Base-by-base conservation (phyloP, 2,888 invertebrate genomes). In the Desoria tigrina region DNA sequence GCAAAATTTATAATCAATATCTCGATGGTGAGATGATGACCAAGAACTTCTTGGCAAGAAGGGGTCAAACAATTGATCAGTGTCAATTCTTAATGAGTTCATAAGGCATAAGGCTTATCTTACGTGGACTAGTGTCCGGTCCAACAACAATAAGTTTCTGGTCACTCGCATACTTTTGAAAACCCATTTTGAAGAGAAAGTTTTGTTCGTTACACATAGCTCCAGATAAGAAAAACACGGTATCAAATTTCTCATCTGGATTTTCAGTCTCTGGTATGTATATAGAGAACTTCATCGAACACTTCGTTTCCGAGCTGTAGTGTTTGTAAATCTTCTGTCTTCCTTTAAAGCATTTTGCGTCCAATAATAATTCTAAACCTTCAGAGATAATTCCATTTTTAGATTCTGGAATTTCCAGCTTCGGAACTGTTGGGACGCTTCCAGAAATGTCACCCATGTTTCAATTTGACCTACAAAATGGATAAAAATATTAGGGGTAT, bases 171-270 rank as follows among this genome's bases (percentile, higher is more conserved):
- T 88, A 88, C 82, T 86, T 86, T 83, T 99, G 98, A 68, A 91
- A 90, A n/a, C 96, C 97, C 54, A 94, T 87, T 82, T 99, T 99
- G 56, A 90, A 87, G 68, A 95, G 88, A 78, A 97, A 96, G 82
- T 99, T 98, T 77, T 92, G 89, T 80, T 98, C 97, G 18, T 87
- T 92, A 80, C 98, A 98, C 0, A 90, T 90, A 27, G 98, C 83
- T 1, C 97, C 94, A 39, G 95, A 94, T 0, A 97, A 83, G 85
- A 89, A 96, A 79, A 92, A 95, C 14, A 97, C 83, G 0, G 51
- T 50, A 23, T 59, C 32, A n/a, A 66, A 66, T n/a, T 50, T 59
- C n/a, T 66, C 59, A 14, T 58, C 62, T 1, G 45, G 18, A 24
- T 14, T 21, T 0, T 85, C 84, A 78, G 90, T 86, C 0, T 92